Evolutionary conservation across 1,140 invertebrate genomes (phyloP), one percentile per base, ranked within the genome.

Genomic region (Dolichoris vasculosae): DNA sequence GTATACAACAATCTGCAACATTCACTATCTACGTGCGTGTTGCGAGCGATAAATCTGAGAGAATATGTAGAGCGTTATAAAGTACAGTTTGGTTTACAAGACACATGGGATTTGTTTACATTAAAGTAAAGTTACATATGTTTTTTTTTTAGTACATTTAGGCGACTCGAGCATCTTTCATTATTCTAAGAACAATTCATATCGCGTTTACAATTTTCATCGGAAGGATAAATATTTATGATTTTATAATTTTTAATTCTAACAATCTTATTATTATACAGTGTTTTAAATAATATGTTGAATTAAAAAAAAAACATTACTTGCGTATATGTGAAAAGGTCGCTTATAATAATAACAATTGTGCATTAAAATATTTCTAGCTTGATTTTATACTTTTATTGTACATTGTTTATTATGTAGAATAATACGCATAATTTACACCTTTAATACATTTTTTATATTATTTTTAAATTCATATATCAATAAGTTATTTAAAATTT

Each of bases 41-140:
- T 80, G 64, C 46, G 26, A 46, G 59, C 55, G 63, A 80, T 80
- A 43, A 80, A 80, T 64, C 11, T 26, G 51, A 80, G 20, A 80
- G 38, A 64, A 64, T 17, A 26, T n/a, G 40, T 67, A n/a, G 38
- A 80, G 26, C 59, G 46, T 4, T 26, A 23, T 26, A 38, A n/a
- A 35, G 76, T 30, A 78, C 17, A 55, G 43, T 73, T 73, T 73
- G 23, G 38, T 43, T 73, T 71, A 73, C 32, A 69, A 69, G 15
- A 23, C 67, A 43, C 9, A 20, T 73, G 40, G 40, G 20, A 43
- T 43, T 73, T 73, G 38, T 73, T 73, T 73, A 23, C 32, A 0
- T 73, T 43, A n/a, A 73, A 73, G 9, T 43, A 73, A 73, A 73
- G 15, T 73, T 9, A 43, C 69, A 43, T 17, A 23, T 69, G 32